These are phyloP conservation scores for Karalla daura DNA, from an alignment of 2,797 vertebrate species.

Conservation along the genomic window DNA sequence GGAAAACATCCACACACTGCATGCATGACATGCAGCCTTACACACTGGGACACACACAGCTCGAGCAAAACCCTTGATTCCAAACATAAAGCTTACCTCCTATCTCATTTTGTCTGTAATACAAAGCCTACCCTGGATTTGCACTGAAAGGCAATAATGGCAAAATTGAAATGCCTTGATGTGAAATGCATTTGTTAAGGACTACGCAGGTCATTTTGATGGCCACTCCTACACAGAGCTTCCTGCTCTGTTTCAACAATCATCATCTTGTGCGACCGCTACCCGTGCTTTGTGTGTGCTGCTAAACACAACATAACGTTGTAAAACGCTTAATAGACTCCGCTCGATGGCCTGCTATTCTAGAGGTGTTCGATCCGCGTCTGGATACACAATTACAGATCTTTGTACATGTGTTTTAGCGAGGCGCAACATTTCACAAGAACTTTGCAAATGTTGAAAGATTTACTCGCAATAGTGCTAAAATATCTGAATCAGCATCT, in stretches of 20 bases:
- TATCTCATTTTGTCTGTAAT: no score
- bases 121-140: slow-evolving; percentile 11
- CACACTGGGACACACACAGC: slow-evolving; percentile 18
- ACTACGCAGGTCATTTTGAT: background rate
- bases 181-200: slow-evolving; percentile 22
- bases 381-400: background rate
- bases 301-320: background rate
- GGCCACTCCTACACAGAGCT: slow-evolving; percentile 34
- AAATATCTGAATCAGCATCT: background rate
- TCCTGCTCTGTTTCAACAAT: slow-evolving; percentile 42
- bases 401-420: background rate
- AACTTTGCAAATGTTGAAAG: background rate
- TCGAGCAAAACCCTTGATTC: slow-evolving; percentile 13
- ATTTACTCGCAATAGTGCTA: background rate
- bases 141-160: background rate
- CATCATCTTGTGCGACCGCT: background rate
- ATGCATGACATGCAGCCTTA: slow-evolving; percentile 27
- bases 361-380: background rate
- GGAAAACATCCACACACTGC: slow-evolving; percentile 42
- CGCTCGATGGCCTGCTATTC: background rate
- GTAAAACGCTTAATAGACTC: background rate
- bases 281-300: background rate
- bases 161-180: background rate
- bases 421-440: background rate
- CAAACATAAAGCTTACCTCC: background rate